Evolutionary conservation across 2,113 vertebrate species (phyloP).

Genomic region (Syrmaticus mikado): DNA sequence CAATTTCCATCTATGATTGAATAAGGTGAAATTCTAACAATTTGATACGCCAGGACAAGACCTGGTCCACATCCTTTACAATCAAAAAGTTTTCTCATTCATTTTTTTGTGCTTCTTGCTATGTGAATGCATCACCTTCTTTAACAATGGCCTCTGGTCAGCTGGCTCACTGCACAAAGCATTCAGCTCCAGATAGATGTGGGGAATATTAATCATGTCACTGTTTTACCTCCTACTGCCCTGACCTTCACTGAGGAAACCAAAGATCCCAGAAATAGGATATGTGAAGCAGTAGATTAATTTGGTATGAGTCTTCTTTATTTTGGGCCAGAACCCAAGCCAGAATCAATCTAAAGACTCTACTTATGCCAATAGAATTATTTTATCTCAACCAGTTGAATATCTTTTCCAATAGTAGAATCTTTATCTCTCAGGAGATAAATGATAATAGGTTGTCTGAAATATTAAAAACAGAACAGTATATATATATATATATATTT

Average conservation of each 20-base stretch:
- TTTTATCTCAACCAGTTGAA: not conserved
- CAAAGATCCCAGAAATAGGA: not conserved
- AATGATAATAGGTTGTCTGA: not conserved
- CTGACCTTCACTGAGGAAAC: constrained; percentile 40
- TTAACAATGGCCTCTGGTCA: constrained; percentile 36
- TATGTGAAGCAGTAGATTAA: constrained; percentile 4
- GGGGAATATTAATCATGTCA: constrained; percentile 37
- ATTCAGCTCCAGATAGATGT: constrained; percentile 24
- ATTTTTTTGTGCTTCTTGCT: not conserved
- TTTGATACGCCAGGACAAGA: not conserved
- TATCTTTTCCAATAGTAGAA: not conserved
- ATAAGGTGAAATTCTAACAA: not conserved
- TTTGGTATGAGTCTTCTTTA: not conserved
- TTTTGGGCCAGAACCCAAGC: not conserved
- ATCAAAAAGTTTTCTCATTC: not conserved
- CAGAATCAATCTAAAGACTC: not conserved
- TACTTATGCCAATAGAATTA: not conserved
- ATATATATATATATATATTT: not conserved
- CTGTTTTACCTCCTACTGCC: constrained; percentile 5
- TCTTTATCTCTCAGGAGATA: not conserved
- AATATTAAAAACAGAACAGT: not conserved
- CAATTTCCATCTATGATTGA: not conserved
- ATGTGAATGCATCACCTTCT: not conserved
- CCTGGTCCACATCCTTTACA: not conserved
- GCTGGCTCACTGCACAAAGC: not conserved